Conservation (phyloP, 1,140 invertebrate species). For the Pseudomyrmex cubaensis region DNA sequence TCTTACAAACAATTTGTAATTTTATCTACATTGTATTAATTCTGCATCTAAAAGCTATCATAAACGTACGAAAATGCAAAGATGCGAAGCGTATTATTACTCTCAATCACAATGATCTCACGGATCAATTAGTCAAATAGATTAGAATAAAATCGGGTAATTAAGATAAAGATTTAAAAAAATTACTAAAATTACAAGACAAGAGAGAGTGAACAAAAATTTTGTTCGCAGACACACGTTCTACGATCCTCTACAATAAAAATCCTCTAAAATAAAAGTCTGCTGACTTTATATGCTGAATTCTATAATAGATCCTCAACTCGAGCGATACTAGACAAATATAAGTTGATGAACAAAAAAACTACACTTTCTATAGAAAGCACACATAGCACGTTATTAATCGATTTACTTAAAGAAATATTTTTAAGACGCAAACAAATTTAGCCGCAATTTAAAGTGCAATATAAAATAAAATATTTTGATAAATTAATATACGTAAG, state of each 20-base stretch:
- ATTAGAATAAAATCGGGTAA: background rate
- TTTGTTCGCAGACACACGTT: constrained; percentile 7
- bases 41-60: no score
- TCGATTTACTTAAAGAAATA: background rate
- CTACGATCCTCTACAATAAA: background rate
- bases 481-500: no score
- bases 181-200: background rate
- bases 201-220: background rate
- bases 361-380: no score
- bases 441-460: no score
- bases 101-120: background rate
- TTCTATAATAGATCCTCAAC: background rate
- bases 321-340: constrained; percentile 15
- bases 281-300: constrained; percentile 6
- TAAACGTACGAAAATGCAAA: no score
- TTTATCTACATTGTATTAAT: no score
- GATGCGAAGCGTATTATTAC: background rate
- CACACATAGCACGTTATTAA: background rate
- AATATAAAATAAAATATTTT: no score
- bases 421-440: no score
- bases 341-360: background rate
- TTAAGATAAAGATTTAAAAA: background rate
- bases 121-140: no score
- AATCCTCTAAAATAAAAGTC: background rate
- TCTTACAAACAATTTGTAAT: no score